Evolutionary conservation across 2,113 vertebrate species (phyloP).

Genomic region (Camelus dromedarius): DNA sequence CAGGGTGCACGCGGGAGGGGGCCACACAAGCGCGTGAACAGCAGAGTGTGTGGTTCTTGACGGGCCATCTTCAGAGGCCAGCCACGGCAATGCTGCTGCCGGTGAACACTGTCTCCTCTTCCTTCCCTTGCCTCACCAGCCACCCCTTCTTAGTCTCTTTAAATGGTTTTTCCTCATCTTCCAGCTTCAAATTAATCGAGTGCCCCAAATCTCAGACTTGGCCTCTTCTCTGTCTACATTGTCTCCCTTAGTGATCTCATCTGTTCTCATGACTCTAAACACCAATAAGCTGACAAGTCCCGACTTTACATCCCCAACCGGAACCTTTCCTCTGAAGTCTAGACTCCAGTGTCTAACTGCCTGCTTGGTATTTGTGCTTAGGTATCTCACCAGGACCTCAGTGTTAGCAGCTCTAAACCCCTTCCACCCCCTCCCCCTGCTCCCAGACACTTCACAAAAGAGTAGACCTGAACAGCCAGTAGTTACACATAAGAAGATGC

Average conservation of each 20-base stretch:
- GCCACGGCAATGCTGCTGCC: too few species aligned
- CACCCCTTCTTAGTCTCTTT: background rate
- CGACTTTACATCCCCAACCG: background rate
- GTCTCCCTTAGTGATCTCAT: background rate
- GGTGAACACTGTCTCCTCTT: background rate
- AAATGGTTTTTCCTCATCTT: background rate
- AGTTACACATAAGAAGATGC: background rate
- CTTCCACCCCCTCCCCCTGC: background rate
- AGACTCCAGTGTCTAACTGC: background rate
- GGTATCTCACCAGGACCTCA: background rate
- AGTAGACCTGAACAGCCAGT: background rate
- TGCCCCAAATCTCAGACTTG: background rate
- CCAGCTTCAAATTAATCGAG: background rate
- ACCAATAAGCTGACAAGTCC: background rate
- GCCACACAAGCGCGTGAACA: background rate
- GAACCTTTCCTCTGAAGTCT: background rate
- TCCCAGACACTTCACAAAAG: slow-evolving; percentile 21
- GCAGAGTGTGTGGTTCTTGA: background rate
- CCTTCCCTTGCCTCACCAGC: background rate
- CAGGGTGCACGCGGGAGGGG: background rate
- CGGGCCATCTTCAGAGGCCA: background rate
- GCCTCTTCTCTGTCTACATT: background rate
- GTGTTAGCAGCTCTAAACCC: background rate
- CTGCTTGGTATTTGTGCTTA: background rate
- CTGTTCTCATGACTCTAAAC: background rate